Conservation (phyloP, 1,140 invertebrate species). For the Vollenhovia emeryi region DNA sequence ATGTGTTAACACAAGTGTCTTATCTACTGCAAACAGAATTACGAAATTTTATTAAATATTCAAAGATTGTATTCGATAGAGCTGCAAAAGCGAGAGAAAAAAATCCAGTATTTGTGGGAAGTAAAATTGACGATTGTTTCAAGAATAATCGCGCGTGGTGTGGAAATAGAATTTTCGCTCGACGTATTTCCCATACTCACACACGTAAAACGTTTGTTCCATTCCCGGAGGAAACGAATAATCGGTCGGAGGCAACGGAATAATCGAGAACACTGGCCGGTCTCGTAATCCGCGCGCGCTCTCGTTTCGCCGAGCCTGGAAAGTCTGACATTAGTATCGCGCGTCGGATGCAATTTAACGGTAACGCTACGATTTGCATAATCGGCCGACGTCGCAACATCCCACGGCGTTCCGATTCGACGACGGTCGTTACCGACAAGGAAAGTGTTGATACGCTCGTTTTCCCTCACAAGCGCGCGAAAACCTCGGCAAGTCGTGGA, state of each 20-base stretch:
- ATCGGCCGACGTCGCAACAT: constrained; percentile 71
- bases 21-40: neutral
- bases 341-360: constrained; percentile 74
- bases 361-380: constrained; percentile 78
- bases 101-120: neutral
- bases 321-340: constrained; percentile 70
- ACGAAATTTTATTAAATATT: neutral
- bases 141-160: neutral
- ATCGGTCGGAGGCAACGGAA: neutral
- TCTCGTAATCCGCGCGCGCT: constrained; percentile 51
- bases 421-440: constrained; percentile 1
- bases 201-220: neutral
- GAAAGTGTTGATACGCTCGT: constrained; percentile 8
- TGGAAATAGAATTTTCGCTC: neutral
- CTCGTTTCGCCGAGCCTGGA: constrained; percentile 55
- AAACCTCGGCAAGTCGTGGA: neutral
- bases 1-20: neutral
- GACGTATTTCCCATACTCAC: too few species aligned
- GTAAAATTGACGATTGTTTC: neutral
- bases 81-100: neutral
- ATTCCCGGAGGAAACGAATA: neutral
- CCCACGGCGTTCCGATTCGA: constrained; percentile 31
- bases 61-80: neutral
- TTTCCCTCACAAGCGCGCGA: neutral
- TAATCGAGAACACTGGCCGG: constrained; percentile 10